Conservation (phyloP, 2,113 vertebrate genomes). For the Mixornis gularis region DNA sequence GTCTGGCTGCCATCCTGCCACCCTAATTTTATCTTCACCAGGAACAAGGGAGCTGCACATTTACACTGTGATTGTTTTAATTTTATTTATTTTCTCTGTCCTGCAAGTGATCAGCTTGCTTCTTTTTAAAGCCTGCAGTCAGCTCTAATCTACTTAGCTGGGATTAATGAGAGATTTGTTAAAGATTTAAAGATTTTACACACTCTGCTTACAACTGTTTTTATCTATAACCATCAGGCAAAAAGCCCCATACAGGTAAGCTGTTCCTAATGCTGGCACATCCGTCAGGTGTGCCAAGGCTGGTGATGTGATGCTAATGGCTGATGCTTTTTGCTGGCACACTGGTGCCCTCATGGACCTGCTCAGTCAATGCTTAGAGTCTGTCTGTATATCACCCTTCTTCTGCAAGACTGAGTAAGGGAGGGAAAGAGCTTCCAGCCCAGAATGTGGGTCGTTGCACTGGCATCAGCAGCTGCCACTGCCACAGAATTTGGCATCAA, state of each 20-base stretch:
- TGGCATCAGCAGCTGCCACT: neutral
- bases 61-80: neutral
- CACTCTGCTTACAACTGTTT: conserved; percentile 17
- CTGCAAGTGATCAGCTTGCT: conserved; percentile 6
- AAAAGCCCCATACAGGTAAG: neutral
- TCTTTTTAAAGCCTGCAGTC: conserved; percentile 27
- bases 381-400: neutral
- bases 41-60: neutral
- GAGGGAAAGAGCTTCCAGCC: neutral
- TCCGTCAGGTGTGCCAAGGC: neutral
- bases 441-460: rapidly evolving
- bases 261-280: neutral
- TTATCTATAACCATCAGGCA: conserved; percentile 6
- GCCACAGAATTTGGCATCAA: rapidly evolving
- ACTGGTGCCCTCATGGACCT: neutral
- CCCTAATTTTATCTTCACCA: neutral
- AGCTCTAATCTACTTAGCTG: conserved; percentile 47
- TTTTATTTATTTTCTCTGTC: neutral
- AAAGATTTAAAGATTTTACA: conserved; percentile 47
- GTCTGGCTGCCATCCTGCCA: neutral
- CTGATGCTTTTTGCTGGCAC: neutral
- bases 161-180: conserved; percentile 60
- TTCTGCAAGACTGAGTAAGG: neutral
- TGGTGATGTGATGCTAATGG: neutral
- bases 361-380: neutral